Evolutionary conservation across 2,797 vertebrate genomes (phyloP), one percentile per base, ranked within the genome.

Genomic region (Eupleurogrammus muticus): DNA sequence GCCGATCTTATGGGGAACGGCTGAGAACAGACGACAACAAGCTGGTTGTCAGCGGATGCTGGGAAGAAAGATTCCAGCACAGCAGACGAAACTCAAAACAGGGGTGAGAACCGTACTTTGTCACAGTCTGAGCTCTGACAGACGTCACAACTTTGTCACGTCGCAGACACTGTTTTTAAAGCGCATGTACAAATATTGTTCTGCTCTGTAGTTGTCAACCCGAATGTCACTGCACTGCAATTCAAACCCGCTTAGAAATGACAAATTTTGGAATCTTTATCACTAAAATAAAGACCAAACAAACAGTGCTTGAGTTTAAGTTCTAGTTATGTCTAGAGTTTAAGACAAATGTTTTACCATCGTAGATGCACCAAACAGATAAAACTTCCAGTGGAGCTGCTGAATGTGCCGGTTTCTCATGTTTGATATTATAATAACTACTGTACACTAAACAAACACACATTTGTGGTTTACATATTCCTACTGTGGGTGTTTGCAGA

Each of bases 1-100:
- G 38, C 98, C 98, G 28, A 99, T 99, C 95, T 99, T 99, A 92
- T 99, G 98, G 78, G 98, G 98, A 89, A 99, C 97, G 91, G 96
- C 97, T 99, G 86, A 84, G 80, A 77, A 71, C 5, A 56, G 53
- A 57, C 28, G 73, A 71, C 35, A 81, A 79, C 32, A 72, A 65
- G 38, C 53, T 65, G 58, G 36, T 13, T 70, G 63, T 85, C 60
- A 70, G 13, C 0, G 2, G 4, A 5, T 53, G 48, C 75, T 70
- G 58, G 32, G 1, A 60, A 65, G 40, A 66, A 57, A 67, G 47
- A 61, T 69, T 48, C 67, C 2, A 60, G 60, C 71, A 66, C 23
- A 52, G 16, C 24, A 17, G n/a, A 59, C n/a, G n/a, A 50, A 70
- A 53, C 36, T 32, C 14, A 16, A 11, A 10, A 35, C 69, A 60